Conservation (phyloP, 1,140 invertebrate species). For the Drosophila simulans region DNA sequence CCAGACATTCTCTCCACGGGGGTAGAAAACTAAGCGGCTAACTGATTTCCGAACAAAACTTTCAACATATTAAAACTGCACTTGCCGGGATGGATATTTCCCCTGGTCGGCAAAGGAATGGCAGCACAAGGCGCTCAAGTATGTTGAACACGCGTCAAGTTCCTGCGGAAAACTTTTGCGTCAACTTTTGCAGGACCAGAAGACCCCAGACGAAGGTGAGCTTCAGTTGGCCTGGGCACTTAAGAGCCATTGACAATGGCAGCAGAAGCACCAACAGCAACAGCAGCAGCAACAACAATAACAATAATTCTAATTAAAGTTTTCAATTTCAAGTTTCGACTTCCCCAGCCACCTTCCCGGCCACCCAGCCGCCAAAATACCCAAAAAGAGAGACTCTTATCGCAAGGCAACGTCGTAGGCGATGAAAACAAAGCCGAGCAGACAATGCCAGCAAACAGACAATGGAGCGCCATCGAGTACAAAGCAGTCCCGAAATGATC, state of each 20-base stretch:
- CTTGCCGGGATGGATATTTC: slow-evolving; percentile 56
- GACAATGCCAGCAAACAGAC: slow-evolving; percentile 69
- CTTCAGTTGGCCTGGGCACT: slow-evolving; percentile 62
- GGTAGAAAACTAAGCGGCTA: slow-evolving; percentile 69
- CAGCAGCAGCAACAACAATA: slow-evolving; percentile 48
- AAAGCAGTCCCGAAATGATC: slow-evolving; percentile 41
- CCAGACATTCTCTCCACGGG: slow-evolving; percentile 38
- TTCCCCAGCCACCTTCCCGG: slow-evolving; percentile 5
- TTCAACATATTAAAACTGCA: slow-evolving; percentile 82
- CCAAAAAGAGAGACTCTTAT: slow-evolving; percentile 56
- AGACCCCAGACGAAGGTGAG: slow-evolving; percentile 48
- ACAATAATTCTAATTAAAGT: slow-evolving; percentile 83
- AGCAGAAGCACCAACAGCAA: slow-evolving; percentile 31
- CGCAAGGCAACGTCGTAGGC: slow-evolving; percentile 58
- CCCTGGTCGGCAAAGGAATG: slow-evolving; percentile 1
- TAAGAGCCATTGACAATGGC: slow-evolving; percentile 74
- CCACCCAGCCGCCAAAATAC: slow-evolving; percentile 8
- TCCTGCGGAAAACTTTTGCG: slow-evolving; percentile 78
- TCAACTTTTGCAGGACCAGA: slow-evolving; percentile 63
- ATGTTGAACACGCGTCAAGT: slow-evolving; percentile 82
- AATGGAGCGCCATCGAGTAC: slow-evolving; percentile 54
- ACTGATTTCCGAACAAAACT: slow-evolving; percentile 78
- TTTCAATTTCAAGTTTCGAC: slow-evolving; percentile 80
- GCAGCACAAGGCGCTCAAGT: slow-evolving; percentile 70
- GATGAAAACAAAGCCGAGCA: slow-evolving; percentile 62